These are phyloP conservation scores for Mamestra brassicae DNA, from an alignment of 2,888 invertebrate species.

Conservation along the genomic window DNA sequence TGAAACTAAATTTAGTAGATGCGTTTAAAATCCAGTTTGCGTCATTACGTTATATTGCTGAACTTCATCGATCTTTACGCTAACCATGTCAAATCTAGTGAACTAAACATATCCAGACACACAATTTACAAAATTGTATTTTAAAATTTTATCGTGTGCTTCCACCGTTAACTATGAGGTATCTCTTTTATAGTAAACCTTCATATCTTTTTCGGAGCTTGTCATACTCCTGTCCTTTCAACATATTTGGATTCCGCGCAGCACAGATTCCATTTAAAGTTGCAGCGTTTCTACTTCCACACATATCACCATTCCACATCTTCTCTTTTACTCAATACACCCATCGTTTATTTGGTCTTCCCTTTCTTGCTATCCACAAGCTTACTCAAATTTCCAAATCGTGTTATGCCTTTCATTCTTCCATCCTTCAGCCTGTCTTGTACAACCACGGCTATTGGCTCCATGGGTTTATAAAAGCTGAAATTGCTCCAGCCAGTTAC, in stretches of 20 bases:
- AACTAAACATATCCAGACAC: not conserved
- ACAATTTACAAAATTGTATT: not conserved
- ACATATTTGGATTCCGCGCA: not conserved
- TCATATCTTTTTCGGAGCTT: no score
- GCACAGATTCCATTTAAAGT: not conserved
- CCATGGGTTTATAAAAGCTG: not conserved
- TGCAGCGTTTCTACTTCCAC: not conserved
- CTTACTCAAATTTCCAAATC: not conserved
- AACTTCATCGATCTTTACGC: not conserved
- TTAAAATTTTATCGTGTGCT: not conserved
- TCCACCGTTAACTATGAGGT: no score
- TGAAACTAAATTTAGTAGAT: constrained; percentile 17
- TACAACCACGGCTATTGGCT: no score
- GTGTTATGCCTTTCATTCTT: not conserved
- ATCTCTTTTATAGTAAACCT: no score
- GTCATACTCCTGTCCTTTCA: not conserved
- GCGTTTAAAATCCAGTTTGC: constrained; percentile 16
- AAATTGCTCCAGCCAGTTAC: not conserved
- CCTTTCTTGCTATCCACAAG: not conserved
- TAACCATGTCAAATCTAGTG: not conserved
- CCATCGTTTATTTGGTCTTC: not conserved
- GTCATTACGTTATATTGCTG: constrained; percentile 7
- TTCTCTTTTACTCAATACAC: not conserved
- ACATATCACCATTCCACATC: not conserved
- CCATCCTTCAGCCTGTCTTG: no score